These are phyloP conservation scores for Eupristina koningsbergeri DNA, from an alignment of 1,140 invertebrate genomes.

Conservation along the genomic window DNA sequence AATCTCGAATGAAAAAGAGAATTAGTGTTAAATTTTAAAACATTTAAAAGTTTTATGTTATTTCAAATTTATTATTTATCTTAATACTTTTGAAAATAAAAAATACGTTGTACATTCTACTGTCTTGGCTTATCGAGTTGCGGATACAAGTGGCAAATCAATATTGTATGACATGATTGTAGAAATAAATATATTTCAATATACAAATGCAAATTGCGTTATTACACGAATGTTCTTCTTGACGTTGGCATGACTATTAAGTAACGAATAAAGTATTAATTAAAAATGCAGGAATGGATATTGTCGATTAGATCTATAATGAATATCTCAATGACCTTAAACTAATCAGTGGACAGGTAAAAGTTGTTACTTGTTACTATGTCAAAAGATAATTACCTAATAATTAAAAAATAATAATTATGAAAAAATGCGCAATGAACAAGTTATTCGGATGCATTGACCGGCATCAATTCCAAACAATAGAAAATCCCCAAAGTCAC, in stretches of 20 bases:
- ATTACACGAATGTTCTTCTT: background rate
- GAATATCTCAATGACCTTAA: no score
- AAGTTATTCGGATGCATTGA: background rate
- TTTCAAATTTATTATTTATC: no score
- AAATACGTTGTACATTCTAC: background rate
- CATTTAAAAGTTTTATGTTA: no score
- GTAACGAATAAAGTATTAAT: background rate
- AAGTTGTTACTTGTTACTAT: no score
- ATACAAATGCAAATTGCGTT: background rate
- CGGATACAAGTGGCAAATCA: background rate
- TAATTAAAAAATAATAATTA: no score
- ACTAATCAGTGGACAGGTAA: no score
- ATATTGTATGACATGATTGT: background rate
- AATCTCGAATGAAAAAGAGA: no score
- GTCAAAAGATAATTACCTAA: no score
- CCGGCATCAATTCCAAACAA: background rate
- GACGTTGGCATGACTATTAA: no score
- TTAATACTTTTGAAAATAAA: background rate
- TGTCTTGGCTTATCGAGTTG: background rate
- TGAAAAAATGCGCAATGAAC: conserved; percentile 41
- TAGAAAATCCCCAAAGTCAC: no score
- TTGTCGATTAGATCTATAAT: no score
- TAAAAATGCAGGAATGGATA: background rate
- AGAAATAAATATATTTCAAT: background rate
- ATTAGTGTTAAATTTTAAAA: no score